Percentiles rank a stretch among this genome's conserved stretches.
Conservation (phyloP, 2,888 invertebrate genomes). For the Panopea generosa region DNA sequence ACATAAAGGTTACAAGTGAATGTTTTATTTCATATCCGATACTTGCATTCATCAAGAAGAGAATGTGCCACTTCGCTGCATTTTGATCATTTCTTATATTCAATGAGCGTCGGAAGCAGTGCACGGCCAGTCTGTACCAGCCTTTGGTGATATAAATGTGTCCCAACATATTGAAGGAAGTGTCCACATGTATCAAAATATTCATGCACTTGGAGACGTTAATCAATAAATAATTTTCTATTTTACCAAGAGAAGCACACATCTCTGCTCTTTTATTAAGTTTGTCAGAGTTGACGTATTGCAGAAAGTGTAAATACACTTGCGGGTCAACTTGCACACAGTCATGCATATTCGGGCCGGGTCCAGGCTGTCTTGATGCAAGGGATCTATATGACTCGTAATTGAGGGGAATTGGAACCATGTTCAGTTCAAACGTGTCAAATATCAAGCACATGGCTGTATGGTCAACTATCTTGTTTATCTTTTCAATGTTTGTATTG, state of each 20-base stretch:
- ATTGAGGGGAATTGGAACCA: not conserved
- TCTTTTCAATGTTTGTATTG: too few species aligned
- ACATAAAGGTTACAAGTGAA: too few species aligned
- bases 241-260: not conserved
- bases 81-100: slow-evolving; percentile 9
- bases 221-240: not conserved
- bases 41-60: too few species aligned
- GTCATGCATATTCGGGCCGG: not conserved
- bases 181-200: slow-evolving; percentile 9
- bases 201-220: not conserved
- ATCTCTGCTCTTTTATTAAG: not conserved
- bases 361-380: not conserved
- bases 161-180: slow-evolving; percentile 9
- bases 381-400: not conserved
- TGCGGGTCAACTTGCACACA: slow-evolving; percentile 12
- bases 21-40: too few species aligned
- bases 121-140: not conserved
- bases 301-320: slow-evolving; percentile 12
- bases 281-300: not conserved
- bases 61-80: not conserved
- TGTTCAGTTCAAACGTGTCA: not conserved
- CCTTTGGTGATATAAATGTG: slow-evolving; percentile 7
- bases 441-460: not conserved
- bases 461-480: not conserved
- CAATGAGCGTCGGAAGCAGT: slow-evolving; percentile 6